Conservation (phyloP, 2,888 invertebrate genomes). For the Seladonia tumulorum region DNA sequence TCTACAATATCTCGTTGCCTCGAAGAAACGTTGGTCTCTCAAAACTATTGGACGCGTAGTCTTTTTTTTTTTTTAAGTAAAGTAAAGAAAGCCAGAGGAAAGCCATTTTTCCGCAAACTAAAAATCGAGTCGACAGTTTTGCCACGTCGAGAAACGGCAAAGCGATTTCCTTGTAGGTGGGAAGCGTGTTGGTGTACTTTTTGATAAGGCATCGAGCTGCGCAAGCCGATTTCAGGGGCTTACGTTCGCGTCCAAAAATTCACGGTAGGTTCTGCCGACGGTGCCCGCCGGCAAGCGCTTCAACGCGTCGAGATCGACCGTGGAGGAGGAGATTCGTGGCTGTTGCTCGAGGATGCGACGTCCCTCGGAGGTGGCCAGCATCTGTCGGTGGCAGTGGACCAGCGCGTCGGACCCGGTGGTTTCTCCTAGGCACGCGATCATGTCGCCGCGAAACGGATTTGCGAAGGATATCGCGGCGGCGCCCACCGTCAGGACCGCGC, state of each 20-base stretch:
- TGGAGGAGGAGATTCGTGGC: slow-evolving; percentile 94
- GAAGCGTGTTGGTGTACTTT: too few relatives aligned
- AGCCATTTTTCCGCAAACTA: too few relatives aligned
- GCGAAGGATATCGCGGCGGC: slow-evolving; percentile 93
- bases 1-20: neutral
- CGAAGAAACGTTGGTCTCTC: neutral
- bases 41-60: too few relatives aligned
- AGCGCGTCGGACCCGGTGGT: slow-evolving; percentile 92
- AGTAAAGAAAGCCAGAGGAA: too few relatives aligned
- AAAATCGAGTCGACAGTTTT: too few relatives aligned
- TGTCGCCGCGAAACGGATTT: slow-evolving; percentile 94
- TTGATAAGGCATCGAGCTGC: neutral
- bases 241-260: slow-evolving; percentile 92
- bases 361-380: slow-evolving; percentile 92
- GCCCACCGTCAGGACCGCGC: slow-evolving; percentile 91
- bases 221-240: slow-evolving; percentile 72
- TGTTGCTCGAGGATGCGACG: slow-evolving; percentile 89
- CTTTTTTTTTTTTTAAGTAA: too few relatives aligned
- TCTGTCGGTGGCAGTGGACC: slow-evolving; percentile 89
- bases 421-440: slow-evolving; percentile 98
- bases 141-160: too few relatives aligned
- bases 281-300: slow-evolving; percentile 91
- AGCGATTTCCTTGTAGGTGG: too few relatives aligned
- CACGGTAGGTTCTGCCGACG: slow-evolving; percentile 93
- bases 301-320: slow-evolving; percentile 91